A percentile compares a stretch with the other conserved stretches of the same genome.
Evolutionary conservation across 2,888 invertebrate species (phyloP).

Genomic region (Chloroclystis v-ata): DNA sequence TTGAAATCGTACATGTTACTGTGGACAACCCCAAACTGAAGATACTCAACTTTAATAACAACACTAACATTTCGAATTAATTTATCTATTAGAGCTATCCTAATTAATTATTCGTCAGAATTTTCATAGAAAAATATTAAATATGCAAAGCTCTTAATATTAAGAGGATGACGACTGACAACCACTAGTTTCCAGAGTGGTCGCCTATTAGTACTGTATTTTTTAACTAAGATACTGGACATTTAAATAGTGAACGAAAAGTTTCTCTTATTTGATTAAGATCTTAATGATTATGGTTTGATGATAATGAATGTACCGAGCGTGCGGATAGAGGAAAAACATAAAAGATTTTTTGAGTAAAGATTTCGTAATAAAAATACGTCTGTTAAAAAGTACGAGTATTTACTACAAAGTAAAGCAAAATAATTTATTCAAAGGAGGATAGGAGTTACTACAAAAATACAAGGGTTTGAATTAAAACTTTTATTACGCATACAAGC

Average conservation of each 20-base stretch:
- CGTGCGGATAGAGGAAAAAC: slow-evolving; percentile 27
- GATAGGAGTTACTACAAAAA: no score
- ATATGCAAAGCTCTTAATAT: no score
- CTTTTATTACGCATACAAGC: no score
- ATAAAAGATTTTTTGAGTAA: slow-evolving; percentile 9
- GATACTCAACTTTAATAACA: slow-evolving; percentile 42
- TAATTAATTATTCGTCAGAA: no score
- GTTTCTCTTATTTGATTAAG: slow-evolving; percentile 20
- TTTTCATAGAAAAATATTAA: no score
- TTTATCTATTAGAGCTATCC: neutral
- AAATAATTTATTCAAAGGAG: no score
- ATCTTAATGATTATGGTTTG: slow-evolving; percentile 33
- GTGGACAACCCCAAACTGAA: slow-evolving; percentile 43
- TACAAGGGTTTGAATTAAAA: no score
- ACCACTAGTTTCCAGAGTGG: no score
- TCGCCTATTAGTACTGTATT: slow-evolving; percentile 5
- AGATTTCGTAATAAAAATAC: neutral
- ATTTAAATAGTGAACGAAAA: slow-evolving; percentile 16
- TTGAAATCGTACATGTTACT: slow-evolving; percentile 42
- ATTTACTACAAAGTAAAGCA: no score
- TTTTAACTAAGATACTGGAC: slow-evolving; percentile 15
- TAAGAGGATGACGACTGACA: no score
- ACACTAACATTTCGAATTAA: slow-evolving; percentile 40
- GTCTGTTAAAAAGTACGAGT: neutral
- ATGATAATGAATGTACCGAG: slow-evolving; percentile 29